phyloP scores from a whole-genome alignment of 2,797 vertebrate genomes.

The Champsocephalus esox region DNA sequence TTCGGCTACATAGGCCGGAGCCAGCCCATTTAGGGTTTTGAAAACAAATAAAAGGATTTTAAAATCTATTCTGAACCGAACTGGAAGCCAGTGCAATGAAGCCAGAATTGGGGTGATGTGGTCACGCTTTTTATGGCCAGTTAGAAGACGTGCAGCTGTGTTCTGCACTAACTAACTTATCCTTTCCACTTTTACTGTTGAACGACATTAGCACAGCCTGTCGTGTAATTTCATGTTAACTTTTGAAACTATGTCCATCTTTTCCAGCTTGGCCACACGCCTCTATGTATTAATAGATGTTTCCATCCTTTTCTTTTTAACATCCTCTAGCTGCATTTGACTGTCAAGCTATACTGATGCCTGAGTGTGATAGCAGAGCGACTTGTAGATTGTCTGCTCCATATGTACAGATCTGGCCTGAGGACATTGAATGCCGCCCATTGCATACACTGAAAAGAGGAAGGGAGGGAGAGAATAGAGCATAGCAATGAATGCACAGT shows the following conservation, averaged over 20 bases:
- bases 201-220: not conserved
- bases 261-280: not conserved
- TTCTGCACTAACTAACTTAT: too few relatives aligned
- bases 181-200: not conserved
- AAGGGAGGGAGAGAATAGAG: constrained; percentile 10
- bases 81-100: too few relatives aligned
- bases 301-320: not conserved
- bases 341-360: constrained; percentile 43
- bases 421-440: constrained; percentile 40
- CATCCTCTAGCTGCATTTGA: constrained; percentile 22
- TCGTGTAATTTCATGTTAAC: not conserved
- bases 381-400: constrained; percentile 42
- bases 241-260: constrained; percentile 6
- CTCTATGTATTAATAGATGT: constrained; percentile 1
- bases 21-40: too few relatives aligned
- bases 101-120: too few relatives aligned
- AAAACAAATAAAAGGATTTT: too few relatives aligned
- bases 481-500: constrained; percentile 33
- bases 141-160: too few relatives aligned
- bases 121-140: too few relatives aligned
- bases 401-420: constrained; percentile 46
- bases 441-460: constrained; percentile 26
- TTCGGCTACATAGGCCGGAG: too few relatives aligned
- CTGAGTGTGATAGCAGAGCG: constrained; percentile 40
- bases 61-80: too few relatives aligned